A percentile compares a stretch with the other conserved stretches of the same genome.
phyloP scores from a whole-genome alignment of 2,113 vertebrate species.

The Alouatta palliata region DNA sequence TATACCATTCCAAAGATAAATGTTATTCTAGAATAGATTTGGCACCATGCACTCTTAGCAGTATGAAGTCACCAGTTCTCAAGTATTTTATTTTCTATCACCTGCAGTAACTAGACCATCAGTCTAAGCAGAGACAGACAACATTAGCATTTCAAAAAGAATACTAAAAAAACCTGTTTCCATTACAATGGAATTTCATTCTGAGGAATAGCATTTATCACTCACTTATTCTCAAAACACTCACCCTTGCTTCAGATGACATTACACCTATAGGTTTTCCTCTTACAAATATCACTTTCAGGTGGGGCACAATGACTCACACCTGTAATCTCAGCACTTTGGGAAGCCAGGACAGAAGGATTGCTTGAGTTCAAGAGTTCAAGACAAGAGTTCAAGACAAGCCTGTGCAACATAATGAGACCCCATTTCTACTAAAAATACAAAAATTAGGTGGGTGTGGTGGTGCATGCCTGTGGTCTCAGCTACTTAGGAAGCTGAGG shows the following conservation, averaged over 20 bases:
- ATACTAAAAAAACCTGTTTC: background rate
- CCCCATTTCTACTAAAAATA: too few species aligned
- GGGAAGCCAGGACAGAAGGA: too few species aligned
- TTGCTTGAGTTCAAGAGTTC: too few species aligned
- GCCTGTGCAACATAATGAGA: too few species aligned
- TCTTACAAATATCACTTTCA: background rate
- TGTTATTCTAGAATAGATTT: background rate
- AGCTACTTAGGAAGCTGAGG: too few species aligned
- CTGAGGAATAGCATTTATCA: background rate
- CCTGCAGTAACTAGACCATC: background rate
- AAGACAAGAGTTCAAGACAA: too few species aligned
- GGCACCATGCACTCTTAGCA: conserved; percentile 21
- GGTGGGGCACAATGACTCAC: too few species aligned
- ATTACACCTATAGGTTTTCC: background rate
- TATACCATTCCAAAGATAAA: conserved; percentile 45
- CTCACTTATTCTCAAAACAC: background rate
- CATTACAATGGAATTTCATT: background rate
- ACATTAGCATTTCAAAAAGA: conserved; percentile 46
- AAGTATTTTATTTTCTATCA: conserved; percentile 47
- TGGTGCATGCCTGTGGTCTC: too few species aligned
- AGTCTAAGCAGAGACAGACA: background rate
- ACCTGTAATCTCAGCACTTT: too few species aligned
- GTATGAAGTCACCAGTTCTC: conserved; percentile 37
- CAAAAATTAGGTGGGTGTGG: too few species aligned
- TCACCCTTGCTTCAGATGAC: background rate